phyloP scores from a whole-genome alignment of 2,888 invertebrate genomes.

The Parasteatoda lunata region DNA sequence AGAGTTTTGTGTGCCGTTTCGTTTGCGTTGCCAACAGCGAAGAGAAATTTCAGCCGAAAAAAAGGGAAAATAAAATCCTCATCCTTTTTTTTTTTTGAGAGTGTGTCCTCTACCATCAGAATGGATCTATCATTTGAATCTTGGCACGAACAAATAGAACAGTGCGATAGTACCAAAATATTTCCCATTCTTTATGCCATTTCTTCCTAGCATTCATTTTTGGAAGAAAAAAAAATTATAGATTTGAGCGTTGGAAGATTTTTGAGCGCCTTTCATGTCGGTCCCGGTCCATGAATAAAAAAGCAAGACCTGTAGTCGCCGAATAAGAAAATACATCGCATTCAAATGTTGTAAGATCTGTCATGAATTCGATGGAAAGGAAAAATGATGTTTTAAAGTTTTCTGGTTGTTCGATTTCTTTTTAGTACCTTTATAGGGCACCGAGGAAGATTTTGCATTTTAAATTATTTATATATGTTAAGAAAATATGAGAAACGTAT shows the following conservation, averaged over 20 bases:
- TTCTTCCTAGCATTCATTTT: conserved; percentile 14
- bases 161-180: background rate
- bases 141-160: conserved; percentile 3
- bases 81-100: conserved; percentile 26
- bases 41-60: background rate
- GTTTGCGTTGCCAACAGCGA: background rate
- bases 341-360: conserved; percentile 15
- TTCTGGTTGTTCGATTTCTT: background rate
- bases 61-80: background rate
- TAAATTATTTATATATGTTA: too few species aligned
- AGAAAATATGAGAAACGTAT: too few species aligned
- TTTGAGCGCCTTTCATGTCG: conserved; percentile 3
- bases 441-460: background rate
- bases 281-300: conserved; percentile 23
- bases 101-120: conserved; percentile 12
- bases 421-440: background rate
- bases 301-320: conserved; percentile 5
- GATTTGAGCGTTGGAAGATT: conserved; percentile 29
- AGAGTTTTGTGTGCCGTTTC: background rate
- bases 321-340: conserved; percentile 26
- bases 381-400: conserved; percentile 3
- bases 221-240: conserved; percentile 19
- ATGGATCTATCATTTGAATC: conserved; percentile 26
- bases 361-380: conserved; percentile 8
- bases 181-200: conserved; percentile 42